Evolutionary conservation across 2,888 invertebrate species (phyloP).

Genomic region (Epistrophe grossulariae): DNA sequence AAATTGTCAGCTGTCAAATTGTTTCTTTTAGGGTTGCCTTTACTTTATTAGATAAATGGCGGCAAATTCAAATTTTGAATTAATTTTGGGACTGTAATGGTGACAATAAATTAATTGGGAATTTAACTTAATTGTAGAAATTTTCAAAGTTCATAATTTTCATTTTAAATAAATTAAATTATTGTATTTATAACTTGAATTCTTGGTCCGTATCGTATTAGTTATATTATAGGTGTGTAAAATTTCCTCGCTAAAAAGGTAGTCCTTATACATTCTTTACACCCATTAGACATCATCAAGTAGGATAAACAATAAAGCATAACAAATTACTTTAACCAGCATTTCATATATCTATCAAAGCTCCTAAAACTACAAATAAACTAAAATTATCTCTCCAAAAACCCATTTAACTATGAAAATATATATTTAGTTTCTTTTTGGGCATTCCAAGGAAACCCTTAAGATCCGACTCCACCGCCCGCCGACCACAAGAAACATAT

Average conservation of each 20-base stretch:
- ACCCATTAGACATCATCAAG: neutral
- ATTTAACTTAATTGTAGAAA: too few species aligned
- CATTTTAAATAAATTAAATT: neutral
- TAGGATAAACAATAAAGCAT: constrained; percentile 49
- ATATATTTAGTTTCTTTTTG: constrained; percentile 11
- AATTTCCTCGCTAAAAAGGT: neutral
- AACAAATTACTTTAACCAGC: constrained; percentile 47
- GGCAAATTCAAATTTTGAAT: too few species aligned
- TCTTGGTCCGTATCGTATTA: neutral
- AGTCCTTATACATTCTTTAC: constrained; percentile 15
- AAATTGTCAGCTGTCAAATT: too few species aligned
- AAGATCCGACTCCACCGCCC: constrained; percentile 29
- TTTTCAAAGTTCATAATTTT: too few species aligned
- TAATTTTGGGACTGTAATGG: too few species aligned
- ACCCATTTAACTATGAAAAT: neutral
- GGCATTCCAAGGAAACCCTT: constrained; percentile 65
- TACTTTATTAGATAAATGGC: too few species aligned
- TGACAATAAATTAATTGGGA: too few species aligned
- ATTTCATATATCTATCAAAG: constrained; percentile 20
- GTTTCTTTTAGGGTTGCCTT: too few species aligned
- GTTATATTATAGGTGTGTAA: neutral
- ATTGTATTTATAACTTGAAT: neutral
- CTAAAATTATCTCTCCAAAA: neutral
- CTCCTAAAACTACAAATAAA: constrained; percentile 49
- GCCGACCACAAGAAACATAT: constrained; percentile 57